Percentiles rank a stretch among this genome's conserved stretches.
phyloP scores from a whole-genome alignment of 1,140 invertebrate genomes.

The Camponotus floridanus region DNA sequence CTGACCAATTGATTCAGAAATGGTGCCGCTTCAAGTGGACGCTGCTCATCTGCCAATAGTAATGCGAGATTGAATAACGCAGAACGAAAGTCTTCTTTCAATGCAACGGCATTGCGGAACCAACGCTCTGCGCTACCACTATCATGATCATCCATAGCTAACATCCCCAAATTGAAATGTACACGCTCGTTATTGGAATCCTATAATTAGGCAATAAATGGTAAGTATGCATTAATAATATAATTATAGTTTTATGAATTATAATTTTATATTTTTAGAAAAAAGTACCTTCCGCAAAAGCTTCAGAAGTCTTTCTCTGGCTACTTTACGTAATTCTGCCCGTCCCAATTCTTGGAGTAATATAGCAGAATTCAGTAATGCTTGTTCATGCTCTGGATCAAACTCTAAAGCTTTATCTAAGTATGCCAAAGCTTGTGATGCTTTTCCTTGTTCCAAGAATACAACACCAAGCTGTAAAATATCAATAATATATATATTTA shows the following conservation, averaged over 20 bases:
- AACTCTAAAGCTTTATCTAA: conserved; percentile 97
- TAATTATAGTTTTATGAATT: background rate
- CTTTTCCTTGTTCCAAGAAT: conserved; percentile 96
- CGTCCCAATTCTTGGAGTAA: conserved; percentile 95
- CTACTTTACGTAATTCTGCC: conserved; percentile 92
- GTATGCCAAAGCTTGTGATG: conserved; percentile 95
- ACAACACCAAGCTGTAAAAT: conserved; percentile 95
- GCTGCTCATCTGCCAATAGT: conserved; percentile 94
- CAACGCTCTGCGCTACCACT: conserved; percentile 95
- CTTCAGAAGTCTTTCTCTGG: conserved; percentile 92
- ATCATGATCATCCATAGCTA: conserved; percentile 97
- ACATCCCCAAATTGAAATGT: conserved; percentile 98
- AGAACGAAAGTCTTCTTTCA: conserved; percentile 95
- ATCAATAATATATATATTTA: background rate
- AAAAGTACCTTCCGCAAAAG: conserved; percentile 90
- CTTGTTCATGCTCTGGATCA: conserved; percentile 98
- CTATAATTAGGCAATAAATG: conserved; percentile 77
- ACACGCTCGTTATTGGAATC: conserved; percentile 93
- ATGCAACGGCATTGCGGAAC: conserved; percentile 94
- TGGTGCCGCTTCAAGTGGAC: conserved; percentile 96
- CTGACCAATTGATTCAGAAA: conserved; percentile 96
- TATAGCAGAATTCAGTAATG: conserved; percentile 97
- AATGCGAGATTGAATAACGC: conserved; percentile 98
- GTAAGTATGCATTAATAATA: background rate
- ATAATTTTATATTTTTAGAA: background rate